phyloP scores from a whole-genome alignment of 2,888 invertebrate genomes.

The Aphelenchoides bicaudatus region DNA sequence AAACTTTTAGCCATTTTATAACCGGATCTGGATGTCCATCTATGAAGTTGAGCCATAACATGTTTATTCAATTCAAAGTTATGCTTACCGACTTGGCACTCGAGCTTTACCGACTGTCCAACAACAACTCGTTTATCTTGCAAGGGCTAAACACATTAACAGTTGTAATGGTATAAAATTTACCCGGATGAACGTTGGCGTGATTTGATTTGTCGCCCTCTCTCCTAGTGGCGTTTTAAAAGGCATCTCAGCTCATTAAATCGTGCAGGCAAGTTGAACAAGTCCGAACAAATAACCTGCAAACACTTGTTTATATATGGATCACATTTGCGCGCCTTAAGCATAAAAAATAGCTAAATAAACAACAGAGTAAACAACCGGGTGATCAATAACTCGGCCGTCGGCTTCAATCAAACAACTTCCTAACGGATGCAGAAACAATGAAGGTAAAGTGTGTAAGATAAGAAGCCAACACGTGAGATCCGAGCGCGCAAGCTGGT shows the following conservation, averaged over 20 bases:
- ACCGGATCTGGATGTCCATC: conserved; percentile 60
- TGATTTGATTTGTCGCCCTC: conserved; percentile 50
- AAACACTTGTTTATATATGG: too few species aligned
- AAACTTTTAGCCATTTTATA: conserved; percentile 59
- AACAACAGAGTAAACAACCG: too few species aligned
- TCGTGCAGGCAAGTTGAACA: background rate
- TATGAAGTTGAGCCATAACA: too few species aligned
- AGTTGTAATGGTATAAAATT: conserved; percentile 12
- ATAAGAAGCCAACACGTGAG: background rate
- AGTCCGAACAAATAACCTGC: too few species aligned
- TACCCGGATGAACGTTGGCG: conserved; percentile 56
- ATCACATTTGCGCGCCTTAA: too few species aligned
- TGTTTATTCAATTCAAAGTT: too few species aligned
- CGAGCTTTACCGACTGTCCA: conserved; percentile 57
- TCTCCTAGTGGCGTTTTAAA: conserved; percentile 58
- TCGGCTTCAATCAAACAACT: too few species aligned
- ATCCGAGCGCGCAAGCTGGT: background rate
- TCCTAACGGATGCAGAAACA: background rate
- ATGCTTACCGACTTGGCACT: conserved; percentile 59
- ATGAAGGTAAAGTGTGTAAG: too few species aligned
- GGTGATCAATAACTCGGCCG: too few species aligned
- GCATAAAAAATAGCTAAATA: too few species aligned
- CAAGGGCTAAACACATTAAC: conserved; percentile 46
- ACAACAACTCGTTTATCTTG: conserved; percentile 59
- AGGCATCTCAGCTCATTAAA: conserved; percentile 41